Percentiles rank a stretch among this genome's conserved stretches.
Conservation (phyloP, 2,888 invertebrate genomes). For the Muscina levida region DNA sequence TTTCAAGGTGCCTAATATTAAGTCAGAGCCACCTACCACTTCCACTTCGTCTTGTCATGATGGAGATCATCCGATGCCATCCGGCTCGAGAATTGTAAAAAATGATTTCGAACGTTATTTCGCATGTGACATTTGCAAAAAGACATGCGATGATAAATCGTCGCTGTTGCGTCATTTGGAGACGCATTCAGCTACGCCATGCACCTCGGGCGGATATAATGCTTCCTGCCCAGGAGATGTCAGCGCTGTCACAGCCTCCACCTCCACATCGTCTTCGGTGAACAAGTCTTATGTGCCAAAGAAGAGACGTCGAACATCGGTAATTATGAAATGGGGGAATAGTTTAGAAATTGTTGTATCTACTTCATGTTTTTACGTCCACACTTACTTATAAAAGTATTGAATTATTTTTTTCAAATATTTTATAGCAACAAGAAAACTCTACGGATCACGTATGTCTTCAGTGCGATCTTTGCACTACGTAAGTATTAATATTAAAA, state of each 20-base stretch:
- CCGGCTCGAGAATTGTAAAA: background rate
- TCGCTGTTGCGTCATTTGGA: conserved; percentile 92
- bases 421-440: conserved; percentile 82
- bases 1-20: conserved; percentile 68
- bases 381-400: background rate
- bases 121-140: conserved; percentile 90
- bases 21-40: conserved; percentile 57
- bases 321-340: conserved; percentile 69
- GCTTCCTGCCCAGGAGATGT: conserved; percentile 63
- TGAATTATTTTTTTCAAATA: background rate
- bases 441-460: conserved; percentile 85
- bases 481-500: conserved; percentile 82
- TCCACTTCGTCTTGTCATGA: conserved; percentile 70
- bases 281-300: conserved; percentile 79
- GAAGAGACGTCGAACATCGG: conserved; percentile 82
- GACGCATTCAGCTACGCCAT: conserved; percentile 82
- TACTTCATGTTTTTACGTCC: too few relatives aligned
- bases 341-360: background rate
- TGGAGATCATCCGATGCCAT: conserved; percentile 42
- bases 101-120: conserved; percentile 81
- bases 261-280: conserved; percentile 73
- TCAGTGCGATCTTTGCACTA: conserved; percentile 88
- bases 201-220: conserved; percentile 59
- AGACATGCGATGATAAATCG: conserved; percentile 89
- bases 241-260: conserved; percentile 2